phyloP scores from a whole-genome alignment of 2,888 invertebrate species.

The Trissoscelio sp. region DNA sequence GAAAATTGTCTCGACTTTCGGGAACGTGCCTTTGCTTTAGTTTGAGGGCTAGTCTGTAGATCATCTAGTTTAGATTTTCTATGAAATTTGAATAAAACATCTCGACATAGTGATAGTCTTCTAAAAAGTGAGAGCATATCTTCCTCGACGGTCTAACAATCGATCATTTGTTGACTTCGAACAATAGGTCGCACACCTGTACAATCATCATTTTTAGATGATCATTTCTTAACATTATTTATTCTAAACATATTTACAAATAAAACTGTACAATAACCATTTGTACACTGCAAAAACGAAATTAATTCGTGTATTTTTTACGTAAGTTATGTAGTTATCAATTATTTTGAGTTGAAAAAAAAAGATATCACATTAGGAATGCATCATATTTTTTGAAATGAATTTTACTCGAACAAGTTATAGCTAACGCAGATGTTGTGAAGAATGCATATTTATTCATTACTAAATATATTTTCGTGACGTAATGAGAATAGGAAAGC shows the following conservation, averaged over 20 bases:
- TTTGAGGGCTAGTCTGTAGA: slow-evolving; percentile 58
- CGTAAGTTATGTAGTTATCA: too few species aligned
- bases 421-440: slow-evolving; percentile 22
- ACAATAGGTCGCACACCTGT: not conserved
- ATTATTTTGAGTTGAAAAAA: not conserved
- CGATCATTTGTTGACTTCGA: slow-evolving; percentile 21
- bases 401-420: slow-evolving; percentile 35
- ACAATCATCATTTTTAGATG: not conserved
- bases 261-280: too few species aligned
- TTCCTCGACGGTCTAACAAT: slow-evolving; percentile 8
- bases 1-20: too few species aligned
- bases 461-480: slow-evolving; percentile 29
- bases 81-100: slow-evolving; percentile 43
- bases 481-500: slow-evolving; percentile 20
- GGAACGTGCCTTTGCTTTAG: slow-evolving; percentile 52
- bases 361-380: slow-evolving; percentile 29
- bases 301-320: too few species aligned
- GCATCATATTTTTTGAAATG: slow-evolving; percentile 48
- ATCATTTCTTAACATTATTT: not conserved
- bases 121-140: slow-evolving; percentile 4
- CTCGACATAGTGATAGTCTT: slow-evolving; percentile 23
- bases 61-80: slow-evolving; percentile 60
- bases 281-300: not conserved
- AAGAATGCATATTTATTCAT: slow-evolving; percentile 35
- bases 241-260: too few species aligned